phyloP scores from a whole-genome alignment of 2,113 vertebrate genomes.

The Hirundichthys speculiger region DNA sequence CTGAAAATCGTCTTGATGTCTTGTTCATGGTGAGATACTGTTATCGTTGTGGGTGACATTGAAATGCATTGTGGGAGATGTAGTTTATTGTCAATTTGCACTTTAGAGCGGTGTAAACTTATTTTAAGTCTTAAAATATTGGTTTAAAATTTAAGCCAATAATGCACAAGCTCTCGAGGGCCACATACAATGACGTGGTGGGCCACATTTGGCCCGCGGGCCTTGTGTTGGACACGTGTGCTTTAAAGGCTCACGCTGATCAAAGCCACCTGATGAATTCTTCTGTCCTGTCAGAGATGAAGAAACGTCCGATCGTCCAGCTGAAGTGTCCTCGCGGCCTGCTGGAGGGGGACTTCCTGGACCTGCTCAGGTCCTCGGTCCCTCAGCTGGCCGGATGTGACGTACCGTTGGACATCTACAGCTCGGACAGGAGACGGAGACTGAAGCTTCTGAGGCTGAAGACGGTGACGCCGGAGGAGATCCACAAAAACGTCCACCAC shows the following conservation, averaged over 20 bases:
- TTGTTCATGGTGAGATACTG: too few species aligned
- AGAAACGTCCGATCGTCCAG: slow-evolving; percentile 18
- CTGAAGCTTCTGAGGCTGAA: slow-evolving; percentile 13
- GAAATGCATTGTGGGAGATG: too few species aligned
- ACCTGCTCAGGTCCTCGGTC: slow-evolving; percentile 36
- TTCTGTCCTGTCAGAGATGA: slow-evolving; percentile 23
- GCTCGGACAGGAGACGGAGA: slow-evolving; percentile 2
- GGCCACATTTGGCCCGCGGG: too few species aligned
- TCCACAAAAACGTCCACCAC: neutral
- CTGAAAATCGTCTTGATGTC: too few species aligned
- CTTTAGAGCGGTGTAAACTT: too few species aligned
- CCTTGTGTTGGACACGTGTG: too few species aligned
- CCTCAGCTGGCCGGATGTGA: slow-evolving; percentile 37
- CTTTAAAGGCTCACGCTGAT: neutral
- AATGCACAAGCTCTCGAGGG: too few species aligned
- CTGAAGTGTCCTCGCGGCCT: slow-evolving; percentile 48
- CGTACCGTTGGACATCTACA: slow-evolving; percentile 30
- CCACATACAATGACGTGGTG: too few species aligned
- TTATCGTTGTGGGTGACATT: too few species aligned
- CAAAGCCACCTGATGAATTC: neutral
- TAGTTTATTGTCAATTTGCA: too few species aligned
- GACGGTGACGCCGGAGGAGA: slow-evolving; percentile 29
- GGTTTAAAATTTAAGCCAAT: too few species aligned
- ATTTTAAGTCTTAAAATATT: too few species aligned
- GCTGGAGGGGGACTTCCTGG: slow-evolving; percentile 28